These are phyloP conservation scores for Oophaga pumilio DNA, from an alignment of 2,113 vertebrate genomes.

Conservation along the genomic window DNA sequence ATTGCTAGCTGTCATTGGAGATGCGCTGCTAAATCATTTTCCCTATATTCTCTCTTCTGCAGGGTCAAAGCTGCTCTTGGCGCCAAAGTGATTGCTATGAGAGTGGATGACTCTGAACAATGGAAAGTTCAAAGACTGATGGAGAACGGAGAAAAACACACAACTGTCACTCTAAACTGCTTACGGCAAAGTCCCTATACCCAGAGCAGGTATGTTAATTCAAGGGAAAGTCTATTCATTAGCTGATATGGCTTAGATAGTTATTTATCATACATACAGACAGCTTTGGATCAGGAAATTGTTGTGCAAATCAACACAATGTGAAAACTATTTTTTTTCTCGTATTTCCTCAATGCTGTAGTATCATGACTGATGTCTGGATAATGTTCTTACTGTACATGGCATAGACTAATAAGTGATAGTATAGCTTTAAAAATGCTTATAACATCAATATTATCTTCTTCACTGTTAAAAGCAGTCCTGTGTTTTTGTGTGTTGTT, in stretches of 20 bases:
- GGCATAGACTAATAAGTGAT: not conserved
- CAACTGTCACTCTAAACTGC: conserved; percentile 74
- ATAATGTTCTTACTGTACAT: not conserved
- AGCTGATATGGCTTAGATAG: not conserved
- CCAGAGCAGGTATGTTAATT: conserved; percentile 77
- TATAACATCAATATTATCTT: too few relatives aligned
- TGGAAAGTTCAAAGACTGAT: conserved; percentile 94
- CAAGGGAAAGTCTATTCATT: not conserved
- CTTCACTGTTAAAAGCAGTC: too few relatives aligned
- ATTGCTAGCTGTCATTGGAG: conserved; percentile 36
- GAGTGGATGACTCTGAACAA: conserved; percentile 80
- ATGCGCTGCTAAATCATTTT: conserved; percentile 31
- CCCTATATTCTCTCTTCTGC: conserved; percentile 51
- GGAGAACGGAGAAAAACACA: conserved; percentile 70
- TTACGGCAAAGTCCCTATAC: conserved; percentile 75
- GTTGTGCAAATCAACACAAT: not conserved
- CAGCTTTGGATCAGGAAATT: not conserved
- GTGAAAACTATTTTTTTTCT: not conserved
- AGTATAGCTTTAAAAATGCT: too few relatives aligned
- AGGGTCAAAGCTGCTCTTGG: conserved; percentile 88
- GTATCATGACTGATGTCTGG: not conserved
- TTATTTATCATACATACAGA: not conserved
- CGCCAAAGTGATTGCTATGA: conserved; percentile 82
- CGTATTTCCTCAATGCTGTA: not conserved
- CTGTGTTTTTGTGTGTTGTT: too few relatives aligned